phyloP scores from a whole-genome alignment of 2,113 vertebrate genomes.

The Drymodes brunneopygia region DNA sequence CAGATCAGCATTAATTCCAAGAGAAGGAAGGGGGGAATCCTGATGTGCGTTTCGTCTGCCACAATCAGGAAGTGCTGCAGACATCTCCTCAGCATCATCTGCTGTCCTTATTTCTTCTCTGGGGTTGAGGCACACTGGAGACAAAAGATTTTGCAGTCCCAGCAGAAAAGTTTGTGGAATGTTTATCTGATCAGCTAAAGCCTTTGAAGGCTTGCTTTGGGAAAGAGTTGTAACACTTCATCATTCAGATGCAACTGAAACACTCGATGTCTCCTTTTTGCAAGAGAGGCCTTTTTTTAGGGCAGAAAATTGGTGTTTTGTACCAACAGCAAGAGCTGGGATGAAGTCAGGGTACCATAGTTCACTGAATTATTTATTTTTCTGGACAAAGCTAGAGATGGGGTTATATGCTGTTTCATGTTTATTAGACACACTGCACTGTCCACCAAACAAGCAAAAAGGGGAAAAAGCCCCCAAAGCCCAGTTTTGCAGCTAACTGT shows the following conservation, averaged over 20 bases:
- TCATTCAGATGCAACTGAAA: constrained; percentile 27
- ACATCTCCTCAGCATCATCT: constrained; percentile 50
- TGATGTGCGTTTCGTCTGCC: neutral
- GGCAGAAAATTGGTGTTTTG: neutral
- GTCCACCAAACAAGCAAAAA: neutral
- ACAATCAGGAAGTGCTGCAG: constrained; percentile 41
- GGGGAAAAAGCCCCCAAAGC: accelerated
- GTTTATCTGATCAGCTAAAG: constrained; percentile 54
- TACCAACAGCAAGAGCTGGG: neutral
- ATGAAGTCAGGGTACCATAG: neutral
- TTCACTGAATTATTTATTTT: neutral
- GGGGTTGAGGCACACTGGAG: neutral
- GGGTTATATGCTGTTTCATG: neutral
- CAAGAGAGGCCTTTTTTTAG: neutral
- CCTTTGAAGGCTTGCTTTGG: constrained; percentile 50
- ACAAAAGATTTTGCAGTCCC: constrained; percentile 41
- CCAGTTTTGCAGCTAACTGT: neutral
- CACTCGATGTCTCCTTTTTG: neutral
- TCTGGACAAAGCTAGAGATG: neutral
- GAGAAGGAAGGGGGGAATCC: neutral
- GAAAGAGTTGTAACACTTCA: constrained; percentile 52
- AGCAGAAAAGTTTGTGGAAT: constrained; percentile 51
- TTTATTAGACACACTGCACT: neutral
- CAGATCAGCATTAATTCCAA: neutral
- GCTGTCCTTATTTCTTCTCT: constrained; percentile 21